These are phyloP conservation scores for Trissolcus basalis DNA, from an alignment of 1,140 invertebrate genomes.

Conservation along the genomic window DNA sequence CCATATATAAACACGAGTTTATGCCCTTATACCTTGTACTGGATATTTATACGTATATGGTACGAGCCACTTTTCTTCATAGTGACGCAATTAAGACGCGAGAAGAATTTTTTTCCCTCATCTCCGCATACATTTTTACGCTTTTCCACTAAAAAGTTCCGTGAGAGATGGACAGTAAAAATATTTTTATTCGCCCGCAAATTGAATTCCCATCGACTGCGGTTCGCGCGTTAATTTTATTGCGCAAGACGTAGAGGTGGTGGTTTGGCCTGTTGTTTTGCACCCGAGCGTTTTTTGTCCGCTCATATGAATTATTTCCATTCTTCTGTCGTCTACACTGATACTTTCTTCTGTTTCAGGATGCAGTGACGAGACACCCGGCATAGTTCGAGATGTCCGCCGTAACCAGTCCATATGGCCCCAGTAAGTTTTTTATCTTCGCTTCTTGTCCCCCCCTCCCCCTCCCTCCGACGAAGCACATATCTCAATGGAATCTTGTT, in stretches of 20 bases:
- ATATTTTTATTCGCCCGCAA: conserved; percentile 17
- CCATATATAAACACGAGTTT: conserved; percentile 52
- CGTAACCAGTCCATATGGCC: conserved; percentile 76
- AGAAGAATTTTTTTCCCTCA: conserved; percentile 30
- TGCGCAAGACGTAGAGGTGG: conserved; percentile 18
- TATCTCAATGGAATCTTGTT: conserved; percentile 13
- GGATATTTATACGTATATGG: conserved; percentile 51
- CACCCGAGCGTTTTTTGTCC: conserved; percentile 16
- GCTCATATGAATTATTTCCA: conserved; percentile 39
- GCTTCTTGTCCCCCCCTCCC: conserved; percentile 1
- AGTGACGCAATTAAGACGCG: conserved; percentile 40
- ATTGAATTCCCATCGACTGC: conserved; percentile 27
- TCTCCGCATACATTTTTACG: conserved; percentile 22
- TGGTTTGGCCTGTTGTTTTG: conserved; percentile 19
- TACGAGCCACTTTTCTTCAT: conserved; percentile 44
- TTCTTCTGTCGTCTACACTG: conserved; percentile 39
- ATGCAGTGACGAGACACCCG: conserved; percentile 69
- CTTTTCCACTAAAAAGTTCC: conserved; percentile 31
- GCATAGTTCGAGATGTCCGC: conserved; percentile 73
- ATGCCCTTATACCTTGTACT: conserved; percentile 42
- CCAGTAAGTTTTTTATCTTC: conserved; percentile 68
- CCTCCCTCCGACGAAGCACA: too few relatives aligned
- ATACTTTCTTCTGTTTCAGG: conserved; percentile 66
- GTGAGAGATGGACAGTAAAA: conserved; percentile 16
- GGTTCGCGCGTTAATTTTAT: conserved; percentile 32